Percentiles rank a stretch among this genome's conserved stretches.
These are phyloP conservation scores for Lepetodrilus schrolli DNA, from an alignment of 2,888 invertebrate genomes.

Conservation along the genomic window DNA sequence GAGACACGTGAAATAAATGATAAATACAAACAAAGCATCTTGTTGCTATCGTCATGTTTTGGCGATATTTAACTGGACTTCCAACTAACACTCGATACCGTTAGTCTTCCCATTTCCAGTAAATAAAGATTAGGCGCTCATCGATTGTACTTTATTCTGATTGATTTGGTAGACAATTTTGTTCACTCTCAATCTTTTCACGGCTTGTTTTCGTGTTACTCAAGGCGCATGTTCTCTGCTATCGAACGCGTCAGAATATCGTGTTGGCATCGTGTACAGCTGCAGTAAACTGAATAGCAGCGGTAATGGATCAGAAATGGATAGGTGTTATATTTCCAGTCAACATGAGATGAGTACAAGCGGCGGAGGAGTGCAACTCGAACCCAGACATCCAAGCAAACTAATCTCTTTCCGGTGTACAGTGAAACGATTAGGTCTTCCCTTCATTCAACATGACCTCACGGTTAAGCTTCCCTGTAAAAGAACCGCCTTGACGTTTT, in stretches of 20 bases:
- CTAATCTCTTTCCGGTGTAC: background rate
- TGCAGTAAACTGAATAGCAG: background rate
- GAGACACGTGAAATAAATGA: constrained; percentile 1
- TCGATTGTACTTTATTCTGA: constrained; percentile 4
- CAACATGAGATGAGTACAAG: background rate
- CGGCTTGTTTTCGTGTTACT: background rate
- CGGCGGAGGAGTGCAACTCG: background rate
- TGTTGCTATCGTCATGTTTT: background rate
- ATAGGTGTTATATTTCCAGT: constrained; percentile 1
- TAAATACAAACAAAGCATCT: constrained; percentile 1
- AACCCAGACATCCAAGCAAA: background rate
- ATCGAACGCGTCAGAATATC: background rate
- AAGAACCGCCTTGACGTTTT: too few species aligned
- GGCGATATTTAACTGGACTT: background rate
- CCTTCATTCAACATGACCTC: background rate
- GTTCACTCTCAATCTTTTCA: background rate
- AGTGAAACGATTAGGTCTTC: background rate
- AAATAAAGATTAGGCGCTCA: background rate
- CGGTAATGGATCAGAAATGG: constrained; percentile 10
- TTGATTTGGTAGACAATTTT: constrained; percentile 21
- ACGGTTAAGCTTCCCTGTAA: too few species aligned
- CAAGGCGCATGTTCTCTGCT: background rate
- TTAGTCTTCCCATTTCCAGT: constrained; percentile 15
- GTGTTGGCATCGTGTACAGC: background rate
- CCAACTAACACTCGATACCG: background rate